These are phyloP conservation scores for Nomada flava DNA, from an alignment of 2,888 invertebrate genomes.

Conservation along the genomic window DNA sequence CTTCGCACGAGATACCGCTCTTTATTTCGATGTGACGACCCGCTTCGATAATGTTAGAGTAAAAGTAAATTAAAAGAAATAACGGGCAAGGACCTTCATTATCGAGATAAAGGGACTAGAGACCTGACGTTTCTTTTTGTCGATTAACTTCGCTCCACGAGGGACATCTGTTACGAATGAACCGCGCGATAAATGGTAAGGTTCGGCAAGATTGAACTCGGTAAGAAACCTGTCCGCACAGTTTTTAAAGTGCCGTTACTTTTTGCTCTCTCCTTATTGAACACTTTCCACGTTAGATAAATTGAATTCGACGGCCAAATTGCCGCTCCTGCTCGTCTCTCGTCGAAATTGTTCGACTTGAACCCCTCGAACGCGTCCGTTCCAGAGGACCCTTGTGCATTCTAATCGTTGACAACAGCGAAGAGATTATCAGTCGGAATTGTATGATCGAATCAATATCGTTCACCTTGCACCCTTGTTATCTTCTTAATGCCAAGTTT, in stretches of 20 bases:
- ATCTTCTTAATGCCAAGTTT: not conserved
- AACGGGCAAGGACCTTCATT: not conserved
- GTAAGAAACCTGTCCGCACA: too few species aligned
- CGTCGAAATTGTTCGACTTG: conserved; percentile 16
- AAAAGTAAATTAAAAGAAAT: conserved; percentile 13
- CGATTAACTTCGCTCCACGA: not conserved
- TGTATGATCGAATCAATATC: not conserved
- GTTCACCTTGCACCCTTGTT: not conserved
- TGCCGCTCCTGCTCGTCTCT: conserved; percentile 9
- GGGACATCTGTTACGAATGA: not conserved
- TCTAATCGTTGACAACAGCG: conserved; percentile 8
- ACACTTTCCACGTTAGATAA: not conserved
- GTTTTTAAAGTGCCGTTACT: too few species aligned
- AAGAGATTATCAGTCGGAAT: conserved; percentile 30
- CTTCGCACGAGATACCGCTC: not conserved
- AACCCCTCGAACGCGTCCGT: not conserved
- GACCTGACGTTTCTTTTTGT: not conserved
- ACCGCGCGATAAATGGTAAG: not conserved
- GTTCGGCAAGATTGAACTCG: not conserved
- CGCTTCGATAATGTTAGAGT: not conserved
- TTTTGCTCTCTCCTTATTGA: too few species aligned
- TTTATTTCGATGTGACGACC: not conserved
- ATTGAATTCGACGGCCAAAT: not conserved
- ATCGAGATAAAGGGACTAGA: not conserved
- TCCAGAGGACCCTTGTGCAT: conserved; percentile 11